Conservation (phyloP, 2,113 vertebrate species). For the Rhinoderma darwinii region DNA sequence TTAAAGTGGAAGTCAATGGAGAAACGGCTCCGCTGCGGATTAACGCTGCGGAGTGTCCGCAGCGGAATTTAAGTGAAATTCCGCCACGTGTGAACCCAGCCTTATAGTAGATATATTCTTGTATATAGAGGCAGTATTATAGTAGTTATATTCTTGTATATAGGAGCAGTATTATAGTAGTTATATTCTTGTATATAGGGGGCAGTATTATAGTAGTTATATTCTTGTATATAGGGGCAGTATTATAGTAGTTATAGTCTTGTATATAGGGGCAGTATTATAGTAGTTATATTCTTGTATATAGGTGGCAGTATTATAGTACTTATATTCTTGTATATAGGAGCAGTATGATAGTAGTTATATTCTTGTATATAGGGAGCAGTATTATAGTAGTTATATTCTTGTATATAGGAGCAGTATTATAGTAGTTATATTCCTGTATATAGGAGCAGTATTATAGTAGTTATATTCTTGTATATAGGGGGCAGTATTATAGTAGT, state of each 20-base stretch:
- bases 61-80: too few relatives aligned
- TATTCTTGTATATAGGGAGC: not conserved
- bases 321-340: not conserved
- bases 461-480: too few relatives aligned
- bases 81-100: too few relatives aligned
- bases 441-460: too few relatives aligned
- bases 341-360: not conserved
- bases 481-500: too few relatives aligned
- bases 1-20: too few relatives aligned
- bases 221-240: not conserved
- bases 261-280: not conserved
- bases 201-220: not conserved
- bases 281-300: not conserved
- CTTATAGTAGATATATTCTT: too few relatives aligned
- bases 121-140: too few relatives aligned
- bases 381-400: conserved; percentile 7
- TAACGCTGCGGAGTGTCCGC: too few relatives aligned
- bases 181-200: conserved; percentile 3
- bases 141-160: too few relatives aligned
- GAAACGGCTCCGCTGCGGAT: too few relatives aligned
- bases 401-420: not conserved
- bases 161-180: not conserved
- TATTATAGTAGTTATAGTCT: conserved; percentile 3
- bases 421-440: not conserved
- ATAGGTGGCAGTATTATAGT: not conserved